Conservation (phyloP, 2,113 vertebrate species). For the Myotis davidii region DNA sequence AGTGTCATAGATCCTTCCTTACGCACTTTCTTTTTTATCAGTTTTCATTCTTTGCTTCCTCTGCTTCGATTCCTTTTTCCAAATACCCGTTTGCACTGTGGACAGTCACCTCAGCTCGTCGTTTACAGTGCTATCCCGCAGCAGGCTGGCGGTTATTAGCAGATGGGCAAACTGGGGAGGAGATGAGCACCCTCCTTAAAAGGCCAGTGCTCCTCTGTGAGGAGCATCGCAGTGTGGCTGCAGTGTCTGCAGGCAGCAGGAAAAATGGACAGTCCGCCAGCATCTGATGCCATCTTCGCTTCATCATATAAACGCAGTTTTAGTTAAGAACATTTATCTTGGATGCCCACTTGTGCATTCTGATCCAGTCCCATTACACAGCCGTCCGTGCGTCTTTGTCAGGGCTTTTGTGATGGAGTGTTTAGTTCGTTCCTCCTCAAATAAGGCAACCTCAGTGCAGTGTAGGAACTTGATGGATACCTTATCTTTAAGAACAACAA, state of each 20-base stretch:
- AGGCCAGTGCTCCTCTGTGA: background rate
- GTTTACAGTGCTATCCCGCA: background rate
- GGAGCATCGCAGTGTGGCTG: background rate
- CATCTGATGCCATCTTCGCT: background rate
- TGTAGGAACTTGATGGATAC: background rate
- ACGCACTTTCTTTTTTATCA: background rate
- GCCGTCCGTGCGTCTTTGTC: background rate
- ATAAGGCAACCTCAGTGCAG: background rate
- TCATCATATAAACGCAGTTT: background rate
- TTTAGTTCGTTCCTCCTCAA: background rate
- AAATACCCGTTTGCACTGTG: background rate
- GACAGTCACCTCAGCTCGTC: background rate
- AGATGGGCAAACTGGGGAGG: background rate
- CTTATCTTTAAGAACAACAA: background rate
- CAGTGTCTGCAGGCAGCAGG: background rate
- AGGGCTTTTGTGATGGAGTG: background rate
- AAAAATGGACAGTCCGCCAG: background rate
- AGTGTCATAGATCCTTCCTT: background rate
- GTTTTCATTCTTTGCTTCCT: background rate
- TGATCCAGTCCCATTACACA: background rate
- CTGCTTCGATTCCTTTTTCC: background rate
- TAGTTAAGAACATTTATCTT: background rate
- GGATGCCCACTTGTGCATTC: background rate
- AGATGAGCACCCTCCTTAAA: background rate
- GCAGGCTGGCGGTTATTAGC: background rate